Evolutionary conservation across 2,797 vertebrate genomes (phyloP), one percentile per base, ranked within the genome.

Genomic region (Enteromius trimaculatus): DNA sequence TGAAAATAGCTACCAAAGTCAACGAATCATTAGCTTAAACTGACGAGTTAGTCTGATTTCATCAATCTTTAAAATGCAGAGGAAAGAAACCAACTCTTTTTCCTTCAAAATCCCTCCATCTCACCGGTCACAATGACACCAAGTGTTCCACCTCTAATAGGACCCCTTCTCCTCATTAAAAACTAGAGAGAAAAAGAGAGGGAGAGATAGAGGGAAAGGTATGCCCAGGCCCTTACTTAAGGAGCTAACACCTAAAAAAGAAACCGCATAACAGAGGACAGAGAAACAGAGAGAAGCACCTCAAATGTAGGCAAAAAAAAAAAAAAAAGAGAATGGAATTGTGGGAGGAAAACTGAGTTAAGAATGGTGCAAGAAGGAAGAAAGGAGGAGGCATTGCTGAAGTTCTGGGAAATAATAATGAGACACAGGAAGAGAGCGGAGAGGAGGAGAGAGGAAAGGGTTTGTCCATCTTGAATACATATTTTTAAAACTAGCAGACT

Each of bases 151-250:
- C 91, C 92, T 93, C 93, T 94, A 93, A 93, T 92, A 39, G 88
- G 90, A 88, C 91, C 89, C 88, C 79, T 88, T 92, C 88, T 92
- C 86, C 92, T 92, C 92, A 93, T 94, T 94, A 93, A 92, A 93
- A 92, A 93, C 88, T 87, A 89, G 91, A 88, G 90, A 90, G 90
- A 83, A 71, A 86, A 37, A 84, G 80, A 76, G 23, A 21, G 62
- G 17, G 37, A 72, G 37, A 10, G 21, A 42, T n/a, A 68, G 42
- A 58, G 11, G 7, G 51, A 53, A 23, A 83, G 49, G 39, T 51
- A 60, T 44, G 49, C 78, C 53, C 29, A n/a, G 64, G 39, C 37
- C 79, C 26, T 68, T 47, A 34, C 68, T 55, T 58, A 68, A 70
- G 37, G 21, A 60, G 31, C 47, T n/a, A 77, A 68, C 49, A 69